Percentiles rank a stretch among this genome's conserved stretches.
These are phyloP conservation scores for Cotesia congregata DNA, from an alignment of 2,888 invertebrate genomes.

Conservation along the genomic window DNA sequence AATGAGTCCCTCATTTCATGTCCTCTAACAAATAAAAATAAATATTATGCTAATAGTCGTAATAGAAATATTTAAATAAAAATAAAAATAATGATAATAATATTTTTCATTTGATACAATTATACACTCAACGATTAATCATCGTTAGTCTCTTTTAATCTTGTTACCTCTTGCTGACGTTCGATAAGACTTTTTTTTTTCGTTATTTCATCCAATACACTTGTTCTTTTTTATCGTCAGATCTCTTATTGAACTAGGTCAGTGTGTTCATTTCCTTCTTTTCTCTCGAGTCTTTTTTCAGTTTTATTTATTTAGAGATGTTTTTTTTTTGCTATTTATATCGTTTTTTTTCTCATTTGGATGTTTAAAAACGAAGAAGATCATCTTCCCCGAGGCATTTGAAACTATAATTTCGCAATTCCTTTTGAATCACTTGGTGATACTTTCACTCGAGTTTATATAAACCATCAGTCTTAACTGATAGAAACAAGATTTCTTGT, in stretches of 20 bases:
- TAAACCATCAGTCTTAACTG: neutral
- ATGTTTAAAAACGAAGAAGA: neutral
- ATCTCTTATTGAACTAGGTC: constrained; percentile 15
- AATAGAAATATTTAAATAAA: neutral
- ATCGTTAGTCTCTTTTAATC: constrained; percentile 13
- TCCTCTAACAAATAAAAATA: constrained; percentile 11
- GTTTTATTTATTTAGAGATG: neutral
- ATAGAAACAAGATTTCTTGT: neutral
- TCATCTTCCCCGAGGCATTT: constrained; percentile 3
- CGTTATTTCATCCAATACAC: neutral
- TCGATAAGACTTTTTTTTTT: constrained; percentile 4
- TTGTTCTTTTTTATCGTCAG: constrained; percentile 6
- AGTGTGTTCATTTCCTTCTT: constrained; percentile 10
- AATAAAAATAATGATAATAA: constrained; percentile 11
- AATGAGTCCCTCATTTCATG: constrained; percentile 31
- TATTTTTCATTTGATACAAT: constrained; percentile 16
- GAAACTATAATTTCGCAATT: constrained; percentile 1
- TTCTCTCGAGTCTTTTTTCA: neutral
- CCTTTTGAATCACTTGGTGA: constrained; percentile 3
- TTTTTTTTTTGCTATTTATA: neutral
- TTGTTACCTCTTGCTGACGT: constrained; percentile 12
- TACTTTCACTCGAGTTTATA: constrained; percentile 11
- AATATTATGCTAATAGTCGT: constrained; percentile 35
- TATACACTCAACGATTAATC: constrained; percentile 27
- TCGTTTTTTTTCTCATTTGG: neutral